Evolutionary conservation across 1,140 invertebrate genomes (phyloP).

Genomic region (Caerostris extrusa): DNA sequence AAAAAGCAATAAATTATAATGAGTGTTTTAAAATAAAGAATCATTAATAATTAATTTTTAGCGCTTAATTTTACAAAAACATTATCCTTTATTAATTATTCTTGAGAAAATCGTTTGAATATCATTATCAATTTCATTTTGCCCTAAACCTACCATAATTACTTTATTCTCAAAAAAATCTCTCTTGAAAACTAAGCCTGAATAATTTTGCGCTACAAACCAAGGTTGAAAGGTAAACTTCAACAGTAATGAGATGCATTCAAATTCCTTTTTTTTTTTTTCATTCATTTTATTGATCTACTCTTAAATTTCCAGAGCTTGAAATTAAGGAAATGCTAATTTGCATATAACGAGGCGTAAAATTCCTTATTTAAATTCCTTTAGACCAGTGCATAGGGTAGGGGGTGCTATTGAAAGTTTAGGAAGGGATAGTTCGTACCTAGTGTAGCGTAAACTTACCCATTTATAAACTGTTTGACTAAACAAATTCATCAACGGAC

Average conservation of each 20-base stretch:
- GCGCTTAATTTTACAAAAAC: too few species aligned
- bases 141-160: too few species aligned
- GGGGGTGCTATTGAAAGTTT: background rate
- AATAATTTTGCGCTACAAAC: background rate
- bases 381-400: background rate
- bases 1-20: too few species aligned
- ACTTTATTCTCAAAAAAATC: background rate
- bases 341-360: slow-evolving; percentile 14
- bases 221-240: background rate
- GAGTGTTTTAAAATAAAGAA: too few species aligned
- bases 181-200: background rate
- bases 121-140: too few species aligned
- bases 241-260: background rate
- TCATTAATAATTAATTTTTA: too few species aligned
- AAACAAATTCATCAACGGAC: background rate
- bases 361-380: slow-evolving; percentile 54
- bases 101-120: too few species aligned
- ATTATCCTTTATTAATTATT: too few species aligned
- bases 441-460: background rate
- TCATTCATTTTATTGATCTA: background rate
- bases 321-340: background rate
- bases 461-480: slow-evolving; percentile 40
- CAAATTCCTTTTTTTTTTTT: slow-evolving; percentile 21
- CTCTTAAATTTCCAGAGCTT: background rate
- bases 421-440: background rate